Evolutionary conservation across 2,113 vertebrate species (phyloP), one percentile per base, ranked within the genome.

Genomic region (Dipodomys stephensi): DNA sequence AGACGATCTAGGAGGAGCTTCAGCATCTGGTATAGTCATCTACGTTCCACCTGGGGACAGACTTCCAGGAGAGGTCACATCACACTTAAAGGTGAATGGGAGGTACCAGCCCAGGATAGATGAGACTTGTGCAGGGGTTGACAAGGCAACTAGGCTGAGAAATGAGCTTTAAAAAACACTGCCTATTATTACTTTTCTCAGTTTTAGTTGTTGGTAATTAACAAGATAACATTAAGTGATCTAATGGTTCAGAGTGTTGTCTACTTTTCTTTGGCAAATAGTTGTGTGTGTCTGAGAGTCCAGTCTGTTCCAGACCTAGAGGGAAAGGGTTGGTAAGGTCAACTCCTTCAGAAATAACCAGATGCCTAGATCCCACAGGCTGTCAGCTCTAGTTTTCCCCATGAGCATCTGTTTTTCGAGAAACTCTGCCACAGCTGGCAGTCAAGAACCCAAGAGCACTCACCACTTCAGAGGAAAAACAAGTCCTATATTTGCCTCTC

Each of bases 231-330:
- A 57, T 57, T 57, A 57, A 13, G 53, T 57, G 53, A 57, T 57
- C 53, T 16, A 57, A 18, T 57, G 53, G 53, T 57, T 6, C 18
- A 28, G 15, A 68, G 44, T 23, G 53, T 49, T 64, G 28, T 27
- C 68, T 83, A 53, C 27, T 44, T 74, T 80, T 57, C 18, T 84
- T 79, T 46, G 82, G 84, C 78, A 88, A 60, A 76, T 35, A 83
- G 16, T 4, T 83, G 0, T 49, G 22, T 49, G n/a, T 69, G 53
- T 3, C 65, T 68, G 19, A 87, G 62, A 68, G 53, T 39, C 9
- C 16, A 7, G 20, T 30, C 72, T 77, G 62, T 53, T 68, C 12
- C 12, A 7, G 71, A 68, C 10, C 16, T 57, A n/a, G 7, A 9
- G 32, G 32, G 16, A 35, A 53, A 39, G 32, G 44, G 22, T 25